phyloP scores from a whole-genome alignment of 2,113 vertebrate genomes.

The Hyperoodon ampullatus region DNA sequence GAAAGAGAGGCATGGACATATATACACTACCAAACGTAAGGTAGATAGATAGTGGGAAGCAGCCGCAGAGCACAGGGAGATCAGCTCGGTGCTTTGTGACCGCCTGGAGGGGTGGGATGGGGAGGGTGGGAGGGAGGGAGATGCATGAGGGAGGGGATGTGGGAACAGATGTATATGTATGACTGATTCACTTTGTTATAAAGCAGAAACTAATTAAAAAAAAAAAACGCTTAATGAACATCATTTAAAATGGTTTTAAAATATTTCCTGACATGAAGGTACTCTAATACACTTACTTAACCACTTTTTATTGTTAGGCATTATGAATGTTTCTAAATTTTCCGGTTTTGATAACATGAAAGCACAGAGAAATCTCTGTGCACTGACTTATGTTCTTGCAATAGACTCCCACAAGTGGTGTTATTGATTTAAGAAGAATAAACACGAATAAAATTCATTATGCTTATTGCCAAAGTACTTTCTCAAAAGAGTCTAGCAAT shows the following conservation, averaged over 20 bases:
- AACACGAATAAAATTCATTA: constrained; percentile 14
- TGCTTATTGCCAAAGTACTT: background rate
- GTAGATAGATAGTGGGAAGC: no score
- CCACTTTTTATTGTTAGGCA: background rate
- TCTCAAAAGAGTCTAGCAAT: background rate
- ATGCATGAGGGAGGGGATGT: no score
- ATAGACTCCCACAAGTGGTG: background rate
- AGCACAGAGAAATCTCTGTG: background rate
- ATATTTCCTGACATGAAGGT: constrained; percentile 15
- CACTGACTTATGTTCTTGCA: background rate
- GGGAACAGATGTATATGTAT: no score
- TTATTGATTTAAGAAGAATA: background rate
- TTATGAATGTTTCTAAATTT: background rate
- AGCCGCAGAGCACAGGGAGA: no score
- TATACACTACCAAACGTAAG: no score
- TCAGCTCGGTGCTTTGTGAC: no score
- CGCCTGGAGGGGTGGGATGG: no score
- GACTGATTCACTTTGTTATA: no score
- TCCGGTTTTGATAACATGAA: constrained; percentile 12
- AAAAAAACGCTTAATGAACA: background rate
- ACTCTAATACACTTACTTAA: background rate
- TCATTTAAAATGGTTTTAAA: constrained; percentile 39
- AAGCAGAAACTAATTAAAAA: no score
- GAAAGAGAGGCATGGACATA: no score
- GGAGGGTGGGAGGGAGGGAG: no score